Conservation (phyloP, 1,140 invertebrate genomes). For the Hestina assimilis region DNA sequence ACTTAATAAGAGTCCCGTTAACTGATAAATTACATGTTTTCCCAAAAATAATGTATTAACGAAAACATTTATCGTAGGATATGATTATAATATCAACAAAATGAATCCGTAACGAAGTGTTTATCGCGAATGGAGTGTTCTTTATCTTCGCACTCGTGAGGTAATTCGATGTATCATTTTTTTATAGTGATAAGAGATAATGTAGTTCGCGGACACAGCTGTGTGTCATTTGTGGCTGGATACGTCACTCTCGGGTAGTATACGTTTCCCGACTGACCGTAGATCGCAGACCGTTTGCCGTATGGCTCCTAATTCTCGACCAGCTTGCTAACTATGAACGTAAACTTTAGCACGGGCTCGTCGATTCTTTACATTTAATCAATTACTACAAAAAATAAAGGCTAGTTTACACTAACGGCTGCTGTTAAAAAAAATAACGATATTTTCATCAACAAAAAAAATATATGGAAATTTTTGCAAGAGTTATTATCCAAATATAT, state of each 20-base stretch:
- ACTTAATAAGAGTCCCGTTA: conserved; percentile 7
- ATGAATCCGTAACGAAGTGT: conserved; percentile 34
- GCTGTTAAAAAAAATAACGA: too few species aligned
- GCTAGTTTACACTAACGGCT: too few species aligned
- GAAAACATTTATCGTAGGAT: conserved; percentile 18
- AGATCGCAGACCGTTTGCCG: neutral
- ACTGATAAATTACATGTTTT: neutral
- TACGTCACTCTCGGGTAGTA: conserved; percentile 35
- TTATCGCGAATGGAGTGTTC: conserved; percentile 53
- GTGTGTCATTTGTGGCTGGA: conserved; percentile 7
- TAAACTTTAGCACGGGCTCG: too few species aligned
- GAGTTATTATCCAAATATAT: too few species aligned
- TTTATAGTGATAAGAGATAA: conserved; percentile 66
- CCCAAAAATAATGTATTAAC: neutral
- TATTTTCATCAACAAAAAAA: too few species aligned
- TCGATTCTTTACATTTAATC: too few species aligned
- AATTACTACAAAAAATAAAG: too few species aligned
- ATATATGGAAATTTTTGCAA: too few species aligned
- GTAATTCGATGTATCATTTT: conserved; percentile 71
- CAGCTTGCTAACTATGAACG: neutral
- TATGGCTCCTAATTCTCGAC: conserved; percentile 2
- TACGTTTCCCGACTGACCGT: conserved; percentile 39
- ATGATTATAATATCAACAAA: conserved; percentile 26
- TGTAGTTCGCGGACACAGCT: conserved; percentile 23
- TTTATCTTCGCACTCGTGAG: conserved; percentile 57